Base-by-base conservation (phyloP, 2,888 invertebrate species). In the Drosophila parthenogenetica region DNA sequence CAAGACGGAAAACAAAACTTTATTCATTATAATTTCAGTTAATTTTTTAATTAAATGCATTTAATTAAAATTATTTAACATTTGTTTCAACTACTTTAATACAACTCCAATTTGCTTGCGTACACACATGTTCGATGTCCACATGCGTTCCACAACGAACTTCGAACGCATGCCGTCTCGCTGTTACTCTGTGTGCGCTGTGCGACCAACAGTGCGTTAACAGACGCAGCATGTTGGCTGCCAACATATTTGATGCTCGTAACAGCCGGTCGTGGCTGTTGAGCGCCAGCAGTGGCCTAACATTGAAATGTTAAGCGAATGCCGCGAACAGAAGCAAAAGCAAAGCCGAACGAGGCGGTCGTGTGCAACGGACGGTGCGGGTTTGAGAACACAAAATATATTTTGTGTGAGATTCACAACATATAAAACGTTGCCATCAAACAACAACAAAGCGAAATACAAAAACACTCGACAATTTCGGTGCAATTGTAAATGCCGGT, bases 281-380 rank as follows among this genome's bases (percentile, higher is more conserved):
- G 13, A 62, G 58, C 37, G 48, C 53, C 22, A 14, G 55, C 61
- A 37, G 40, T 25, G 42, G 45, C 45, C 5, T 54, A 39, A 45
- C 57, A 70, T 11, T 37, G 16, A 16, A 1, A 45, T 65, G 71
- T 70, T 74, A 70, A 50, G 11, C 53, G 42, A 50, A 57, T 13
- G 35, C 45, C 45, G 49, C 48, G 60, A 64, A 59, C 78, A 75
- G 78, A 78, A 76, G 78, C 75, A 65, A 78, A 76, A 57, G 55
- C 73, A 76, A 73, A 78, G 73, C 75, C 75, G 64, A 76, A 65
- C 69, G 37, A 73, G 51, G 61, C 78, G 78, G 75, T 78, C 73
- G 75, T 73, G 75, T 73, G 74, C 48, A 43, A 49, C 78, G 78
- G 78, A 77, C 78, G 75, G 69, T 78, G 55, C 78, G 75, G 57